phyloP scores from a whole-genome alignment of 2,888 invertebrate genomes.

The Stictocephala bisonia region DNA sequence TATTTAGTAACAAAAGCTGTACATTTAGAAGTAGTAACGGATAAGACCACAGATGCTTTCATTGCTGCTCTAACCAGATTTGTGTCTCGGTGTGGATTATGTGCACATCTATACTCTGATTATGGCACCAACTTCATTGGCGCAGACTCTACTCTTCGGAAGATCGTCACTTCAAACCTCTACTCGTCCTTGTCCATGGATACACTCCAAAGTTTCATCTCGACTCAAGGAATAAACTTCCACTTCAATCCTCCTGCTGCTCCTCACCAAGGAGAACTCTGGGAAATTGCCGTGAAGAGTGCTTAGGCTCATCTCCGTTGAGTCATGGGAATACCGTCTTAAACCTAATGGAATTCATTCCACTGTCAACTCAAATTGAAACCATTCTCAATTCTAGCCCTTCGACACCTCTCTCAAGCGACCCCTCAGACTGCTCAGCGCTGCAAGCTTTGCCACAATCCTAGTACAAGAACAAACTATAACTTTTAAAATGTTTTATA shows the following conservation, averaged over 20 bases:
- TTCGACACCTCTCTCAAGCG: not conserved
- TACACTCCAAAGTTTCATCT: not conserved
- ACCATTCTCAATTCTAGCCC: not conserved
- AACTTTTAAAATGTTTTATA: too few species aligned
- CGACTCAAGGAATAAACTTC: not conserved
- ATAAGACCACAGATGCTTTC: slow-evolving; percentile 60
- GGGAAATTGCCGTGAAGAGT: too few species aligned
- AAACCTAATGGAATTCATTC: not conserved
- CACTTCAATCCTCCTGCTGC: not conserved
- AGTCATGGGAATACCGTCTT: not conserved
- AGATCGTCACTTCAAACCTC: too few species aligned
- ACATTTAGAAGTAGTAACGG: slow-evolving; percentile 60
- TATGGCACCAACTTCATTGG: slow-evolving; percentile 61
- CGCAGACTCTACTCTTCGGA: too few species aligned
- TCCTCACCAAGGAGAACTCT: not conserved
- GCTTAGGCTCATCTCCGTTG: not conserved
- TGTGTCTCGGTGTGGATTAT: slow-evolving; percentile 58
- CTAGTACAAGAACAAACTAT: too few species aligned
- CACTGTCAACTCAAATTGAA: not conserved
- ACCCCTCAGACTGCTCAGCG: not conserved
- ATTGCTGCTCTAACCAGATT: slow-evolving; percentile 60
- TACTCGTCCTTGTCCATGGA: too few species aligned
- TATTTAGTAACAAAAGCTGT: slow-evolving; percentile 60
- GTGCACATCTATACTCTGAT: slow-evolving; percentile 59
- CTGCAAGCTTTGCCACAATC: too few species aligned